These are phyloP conservation scores for Centroberyx gerrardi DNA, from an alignment of 2,797 vertebrate genomes.

Conservation along the genomic window DNA sequence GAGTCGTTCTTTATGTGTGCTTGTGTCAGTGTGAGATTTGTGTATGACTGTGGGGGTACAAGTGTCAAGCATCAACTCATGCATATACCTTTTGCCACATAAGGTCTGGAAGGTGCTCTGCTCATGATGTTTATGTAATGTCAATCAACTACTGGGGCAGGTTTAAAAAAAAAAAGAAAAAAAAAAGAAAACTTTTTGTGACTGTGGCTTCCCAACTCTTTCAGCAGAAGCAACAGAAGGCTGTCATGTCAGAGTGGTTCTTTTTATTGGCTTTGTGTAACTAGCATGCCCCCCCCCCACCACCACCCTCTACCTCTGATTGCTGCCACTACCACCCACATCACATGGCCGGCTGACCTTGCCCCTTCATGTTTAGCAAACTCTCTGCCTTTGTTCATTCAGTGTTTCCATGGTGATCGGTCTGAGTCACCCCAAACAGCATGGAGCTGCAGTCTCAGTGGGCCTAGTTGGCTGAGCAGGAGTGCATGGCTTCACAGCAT, in stretches of 20 bases:
- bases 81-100: conserved; percentile 15
- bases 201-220: conserved; percentile 4
- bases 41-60: conserved; percentile 44
- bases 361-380: conserved; percentile 89
- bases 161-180: not conserved
- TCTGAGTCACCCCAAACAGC: conserved; percentile 86
- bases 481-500: conserved; percentile 77
- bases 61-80: conserved; percentile 30
- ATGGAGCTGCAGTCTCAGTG: conserved; percentile 33
- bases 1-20: conserved; percentile 43
- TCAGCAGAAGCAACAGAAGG: conserved; percentile 11
- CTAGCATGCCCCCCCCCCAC: conserved; percentile 11
- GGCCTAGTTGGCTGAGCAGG: conserved; percentile 28
- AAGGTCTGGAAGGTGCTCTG: conserved; percentile 30
- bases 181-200: conserved; percentile 35
- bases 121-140: conserved; percentile 29
- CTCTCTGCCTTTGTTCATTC: conserved; percentile 84
- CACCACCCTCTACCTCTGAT: conserved; percentile 22
- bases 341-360: conserved; percentile 88
- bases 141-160: conserved; percentile 13
- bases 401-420: conserved; percentile 77
- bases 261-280: conserved; percentile 44
- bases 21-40: conserved; percentile 43
- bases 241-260: conserved; percentile 34
- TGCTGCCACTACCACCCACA: conserved; percentile 72